Evolutionary conservation across 2,888 invertebrate genomes (phyloP).

Genomic region (Ophion ellenae): DNA sequence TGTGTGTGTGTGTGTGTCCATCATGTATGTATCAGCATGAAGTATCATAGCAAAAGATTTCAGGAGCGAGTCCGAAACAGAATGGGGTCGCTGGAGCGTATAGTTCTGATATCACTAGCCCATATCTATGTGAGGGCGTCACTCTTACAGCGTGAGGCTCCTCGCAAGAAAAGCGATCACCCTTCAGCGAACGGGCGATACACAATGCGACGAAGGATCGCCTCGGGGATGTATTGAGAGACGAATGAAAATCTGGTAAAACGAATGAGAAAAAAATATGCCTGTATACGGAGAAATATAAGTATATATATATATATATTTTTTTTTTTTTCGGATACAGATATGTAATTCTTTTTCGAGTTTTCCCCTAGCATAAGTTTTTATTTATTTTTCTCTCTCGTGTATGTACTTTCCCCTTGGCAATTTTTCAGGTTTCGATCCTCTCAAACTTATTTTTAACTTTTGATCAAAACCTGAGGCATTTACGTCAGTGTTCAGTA

Average conservation of each 20-base stretch:
- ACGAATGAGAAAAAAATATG: neutral
- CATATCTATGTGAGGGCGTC: constrained; percentile 70
- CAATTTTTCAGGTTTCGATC: no score
- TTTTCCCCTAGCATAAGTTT: no score
- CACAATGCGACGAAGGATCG: constrained; percentile 18
- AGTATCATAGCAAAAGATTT: constrained; percentile 42
- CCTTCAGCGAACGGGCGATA: constrained; percentile 34
- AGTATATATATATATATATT: no score
- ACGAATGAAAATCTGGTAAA: constrained; percentile 4
- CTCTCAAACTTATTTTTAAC: no score
- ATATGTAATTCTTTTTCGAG: neutral
- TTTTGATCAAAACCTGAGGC: no score
- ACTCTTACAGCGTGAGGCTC: constrained; percentile 35
- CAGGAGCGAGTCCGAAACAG: constrained; percentile 66
- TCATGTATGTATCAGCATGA: constrained; percentile 5
- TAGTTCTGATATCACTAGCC: constrained; percentile 76
- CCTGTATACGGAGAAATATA: neutral
- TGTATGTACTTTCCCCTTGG: neutral
- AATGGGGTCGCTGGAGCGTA: constrained; percentile 77
- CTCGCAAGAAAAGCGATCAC: constrained; percentile 42
- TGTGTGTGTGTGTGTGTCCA: constrained; percentile 18
- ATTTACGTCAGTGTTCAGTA: no score
- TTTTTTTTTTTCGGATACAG: neutral
- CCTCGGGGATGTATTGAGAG: constrained; percentile 3
- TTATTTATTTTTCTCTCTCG: neutral